Evolutionary conservation across 1,140 invertebrate genomes (phyloP).

Genomic region (Hyposmocoma kahamanoa): DNA sequence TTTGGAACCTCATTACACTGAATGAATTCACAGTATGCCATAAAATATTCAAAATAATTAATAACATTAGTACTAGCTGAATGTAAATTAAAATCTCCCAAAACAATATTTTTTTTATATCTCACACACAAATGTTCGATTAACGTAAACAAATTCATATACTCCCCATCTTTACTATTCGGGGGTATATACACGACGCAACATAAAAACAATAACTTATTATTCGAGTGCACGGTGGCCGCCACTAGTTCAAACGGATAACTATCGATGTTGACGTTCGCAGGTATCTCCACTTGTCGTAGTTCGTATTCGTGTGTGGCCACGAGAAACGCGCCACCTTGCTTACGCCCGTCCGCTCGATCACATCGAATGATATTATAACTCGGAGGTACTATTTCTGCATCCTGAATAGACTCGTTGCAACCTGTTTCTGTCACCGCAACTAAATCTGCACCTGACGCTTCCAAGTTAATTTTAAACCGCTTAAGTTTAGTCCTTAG

Average conservation of each 20-base stretch:
- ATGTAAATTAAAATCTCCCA: slow-evolving; percentile 1
- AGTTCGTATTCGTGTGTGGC: background rate
- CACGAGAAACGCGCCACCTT: background rate
- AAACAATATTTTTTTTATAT: background rate
- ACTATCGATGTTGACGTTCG: background rate
- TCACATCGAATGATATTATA: background rate
- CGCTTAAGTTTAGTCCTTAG: background rate
- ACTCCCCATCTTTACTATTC: background rate
- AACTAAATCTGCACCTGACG: background rate
- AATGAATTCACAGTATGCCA: too few species aligned
- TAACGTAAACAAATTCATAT: background rate
- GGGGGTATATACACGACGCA: background rate
- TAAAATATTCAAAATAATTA: too few species aligned
- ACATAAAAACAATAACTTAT: background rate
- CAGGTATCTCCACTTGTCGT: background rate
- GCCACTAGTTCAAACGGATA: background rate
- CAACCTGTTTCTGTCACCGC: background rate
- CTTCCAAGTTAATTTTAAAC: background rate
- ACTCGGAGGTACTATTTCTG: background rate
- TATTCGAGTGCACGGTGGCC: background rate
- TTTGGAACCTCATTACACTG: too few species aligned
- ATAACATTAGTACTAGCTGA: too few species aligned
- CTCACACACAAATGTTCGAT: background rate
- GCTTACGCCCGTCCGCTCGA: background rate
- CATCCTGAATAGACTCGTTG: background rate